Conservation (phyloP, 2,888 invertebrate species). For the Panopea generosa region DNA sequence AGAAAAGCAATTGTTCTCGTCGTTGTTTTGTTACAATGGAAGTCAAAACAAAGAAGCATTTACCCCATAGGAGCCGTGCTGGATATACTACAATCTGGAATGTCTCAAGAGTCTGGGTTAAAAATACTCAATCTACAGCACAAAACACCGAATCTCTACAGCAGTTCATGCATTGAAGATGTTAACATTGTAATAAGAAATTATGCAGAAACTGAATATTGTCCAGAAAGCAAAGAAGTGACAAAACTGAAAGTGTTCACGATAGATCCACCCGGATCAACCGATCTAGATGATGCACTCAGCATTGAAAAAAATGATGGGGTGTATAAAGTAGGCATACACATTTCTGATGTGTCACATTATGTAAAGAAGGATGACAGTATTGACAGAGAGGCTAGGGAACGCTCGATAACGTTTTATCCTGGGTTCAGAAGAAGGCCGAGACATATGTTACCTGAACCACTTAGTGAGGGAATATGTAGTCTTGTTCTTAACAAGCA, state of each 20-base stretch:
- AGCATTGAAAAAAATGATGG: conserved; percentile 48
- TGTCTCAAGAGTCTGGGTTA: conserved; percentile 40
- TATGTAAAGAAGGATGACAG: conserved; percentile 56
- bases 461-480: conserved; percentile 62
- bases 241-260: conserved; percentile 60
- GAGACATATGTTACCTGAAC: conserved; percentile 71
- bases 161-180: conserved; percentile 28
- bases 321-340: conserved; percentile 63
- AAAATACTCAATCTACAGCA: conserved; percentile 50
- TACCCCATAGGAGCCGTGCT: conserved; percentile 71
- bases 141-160: conserved; percentile 56
- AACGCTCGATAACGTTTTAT: conserved; percentile 65
- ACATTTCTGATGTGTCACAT: conserved; percentile 71
- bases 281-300: conserved; percentile 71
- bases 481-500: conserved; percentile 66
- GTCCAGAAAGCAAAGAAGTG: conserved; percentile 48
- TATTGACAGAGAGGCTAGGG: conserved; percentile 66
- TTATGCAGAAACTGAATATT: conserved; percentile 11
- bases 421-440: conserved; percentile 39
- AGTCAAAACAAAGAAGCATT: conserved; percentile 30
- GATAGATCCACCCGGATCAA: conserved; percentile 67
- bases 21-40: conserved; percentile 67
- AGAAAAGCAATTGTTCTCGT: conserved; percentile 64
- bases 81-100: conserved; percentile 52
- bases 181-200: conserved; percentile 25